Base-by-base conservation (phyloP, 2,797 vertebrate genomes). In the Acropternis orthonyx region DNA sequence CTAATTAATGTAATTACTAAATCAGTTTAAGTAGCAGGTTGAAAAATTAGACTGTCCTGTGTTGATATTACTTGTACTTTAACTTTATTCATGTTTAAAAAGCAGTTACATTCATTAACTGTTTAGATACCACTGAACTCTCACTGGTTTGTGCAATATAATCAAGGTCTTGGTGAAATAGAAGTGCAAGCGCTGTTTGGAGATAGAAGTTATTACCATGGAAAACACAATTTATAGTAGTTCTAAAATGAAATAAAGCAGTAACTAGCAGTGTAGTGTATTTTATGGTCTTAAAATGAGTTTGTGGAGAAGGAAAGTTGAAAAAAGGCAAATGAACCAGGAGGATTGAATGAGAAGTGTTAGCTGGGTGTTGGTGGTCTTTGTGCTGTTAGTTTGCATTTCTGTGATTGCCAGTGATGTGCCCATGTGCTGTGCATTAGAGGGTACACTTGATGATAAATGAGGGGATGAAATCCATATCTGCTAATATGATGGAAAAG, bases 1-100 rank as follows among this genome's bases (percentile, higher is more conserved):
- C 44, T 94, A 78, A 94, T 92, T 87, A 94, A 90, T 68, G 44
- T 71, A 88, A 89, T 88, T 88, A 65, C 63, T 79, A 76, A 63
- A 87, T 91, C 62, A 24, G 72, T 55, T 95, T 82, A 92, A 88
- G 75, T 77, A 89, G 55, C 51, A 78, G 88, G 74, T 18, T 80
- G 46, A 84, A 96, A 94, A 92, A 75, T 54, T 41, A 49, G 48
- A 73, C 2, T 5, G 22, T 22, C 21, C 63, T 89, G 3, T 59
- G n/a, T 26, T 58, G 54, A 18, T 84, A 41, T 68, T 86, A 43
- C 55, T 52, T 7, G 2, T 49, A 43, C 78, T 92, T 89, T 81
- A 58, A 74, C 28, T 93, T 54, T 37, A 68, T 58, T 52, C 62
- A 20, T 62, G 28, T 46, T 61, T 39, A n/a, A 85, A 85, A 55